These are phyloP conservation scores for Theodoxus fluviatilis DNA, from an alignment of 2,888 invertebrate species.

Conservation along the genomic window DNA sequence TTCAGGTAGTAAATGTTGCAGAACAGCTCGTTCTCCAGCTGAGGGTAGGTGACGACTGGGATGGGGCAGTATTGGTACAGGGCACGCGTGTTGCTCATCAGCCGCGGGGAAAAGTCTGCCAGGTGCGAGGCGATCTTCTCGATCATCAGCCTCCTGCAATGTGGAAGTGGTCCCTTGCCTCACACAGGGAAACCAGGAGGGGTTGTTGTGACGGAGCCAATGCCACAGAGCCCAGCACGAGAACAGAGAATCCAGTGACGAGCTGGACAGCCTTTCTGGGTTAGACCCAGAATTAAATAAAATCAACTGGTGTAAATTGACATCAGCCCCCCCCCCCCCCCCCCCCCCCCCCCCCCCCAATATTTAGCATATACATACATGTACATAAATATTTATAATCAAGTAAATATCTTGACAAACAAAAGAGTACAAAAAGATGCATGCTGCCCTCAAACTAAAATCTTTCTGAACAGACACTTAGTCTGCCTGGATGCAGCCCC, in stretches of 20 bases:
- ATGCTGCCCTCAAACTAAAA: not conserved
- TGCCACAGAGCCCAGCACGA: too few species aligned
- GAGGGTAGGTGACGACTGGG: conserved; percentile 90
- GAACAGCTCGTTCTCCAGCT: conserved; percentile 93
- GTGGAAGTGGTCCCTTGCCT: too few species aligned
- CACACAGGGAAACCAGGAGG: too few species aligned
- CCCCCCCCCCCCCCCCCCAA: too few species aligned
- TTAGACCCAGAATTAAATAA: too few species aligned
- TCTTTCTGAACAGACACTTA: not conserved
- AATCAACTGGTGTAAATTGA: too few species aligned
- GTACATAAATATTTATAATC: not conserved
- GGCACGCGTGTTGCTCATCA: conserved; percentile 92
- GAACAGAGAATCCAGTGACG: too few species aligned
- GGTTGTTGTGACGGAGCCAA: too few species aligned
- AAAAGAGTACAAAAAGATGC: not conserved
- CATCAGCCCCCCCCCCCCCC: too few species aligned
- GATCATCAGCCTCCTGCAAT: conserved; percentile 84
- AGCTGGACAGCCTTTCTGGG: too few species aligned
- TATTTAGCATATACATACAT: too few species aligned
- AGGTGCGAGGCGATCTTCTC: conserved; percentile 97
- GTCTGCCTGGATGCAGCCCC: not conserved
- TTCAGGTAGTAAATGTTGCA: conserved; percentile 98
- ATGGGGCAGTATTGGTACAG: conserved; percentile 95
- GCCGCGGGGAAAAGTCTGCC: conserved; percentile 93
- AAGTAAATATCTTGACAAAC: not conserved